Conservation (phyloP, 2,888 invertebrate genomes). For the Hirtodrosophila confusa region DNA sequence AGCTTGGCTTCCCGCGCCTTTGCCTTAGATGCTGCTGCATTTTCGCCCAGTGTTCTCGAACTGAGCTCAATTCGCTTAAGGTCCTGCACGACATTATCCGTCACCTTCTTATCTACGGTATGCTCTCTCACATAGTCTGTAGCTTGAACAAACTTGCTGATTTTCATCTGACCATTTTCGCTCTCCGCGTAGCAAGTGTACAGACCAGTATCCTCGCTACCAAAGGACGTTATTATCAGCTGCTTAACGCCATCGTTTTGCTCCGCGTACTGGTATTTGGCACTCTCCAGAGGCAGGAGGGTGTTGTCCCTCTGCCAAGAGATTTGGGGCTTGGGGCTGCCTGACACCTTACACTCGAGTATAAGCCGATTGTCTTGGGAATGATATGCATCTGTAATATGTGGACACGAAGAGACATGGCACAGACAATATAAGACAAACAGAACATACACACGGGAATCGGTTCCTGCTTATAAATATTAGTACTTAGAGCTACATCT, state of each 20-base stretch:
- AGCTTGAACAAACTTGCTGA: constrained; percentile 82
- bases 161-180: constrained; percentile 85
- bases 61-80: constrained; percentile 61
- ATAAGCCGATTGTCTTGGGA: constrained; percentile 89
- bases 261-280: constrained; percentile 87
- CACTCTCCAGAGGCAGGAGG: constrained; percentile 85
- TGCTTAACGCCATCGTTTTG: constrained; percentile 89
- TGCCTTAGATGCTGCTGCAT: constrained; percentile 51
- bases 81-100: constrained; percentile 46
- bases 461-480: background rate
- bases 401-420: constrained; percentile 33
- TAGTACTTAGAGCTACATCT: constrained; percentile 25
- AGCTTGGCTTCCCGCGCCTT: constrained; percentile 85
- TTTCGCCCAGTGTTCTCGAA: constrained; percentile 12
- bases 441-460: constrained; percentile 1
- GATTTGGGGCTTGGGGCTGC: constrained; percentile 89
- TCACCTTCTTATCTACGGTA: constrained; percentile 55
- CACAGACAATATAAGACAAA: constrained; percentile 50
- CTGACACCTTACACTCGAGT: constrained; percentile 91
- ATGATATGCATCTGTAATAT: constrained; percentile 87
- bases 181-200: constrained; percentile 92
- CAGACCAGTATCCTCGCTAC: constrained; percentile 88
- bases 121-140: constrained; percentile 78
- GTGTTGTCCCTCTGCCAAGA: constrained; percentile 89
- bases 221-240: constrained; percentile 87